Conservation (phyloP, 2,113 vertebrate species). For the Ctenomys sociabilis region DNA sequence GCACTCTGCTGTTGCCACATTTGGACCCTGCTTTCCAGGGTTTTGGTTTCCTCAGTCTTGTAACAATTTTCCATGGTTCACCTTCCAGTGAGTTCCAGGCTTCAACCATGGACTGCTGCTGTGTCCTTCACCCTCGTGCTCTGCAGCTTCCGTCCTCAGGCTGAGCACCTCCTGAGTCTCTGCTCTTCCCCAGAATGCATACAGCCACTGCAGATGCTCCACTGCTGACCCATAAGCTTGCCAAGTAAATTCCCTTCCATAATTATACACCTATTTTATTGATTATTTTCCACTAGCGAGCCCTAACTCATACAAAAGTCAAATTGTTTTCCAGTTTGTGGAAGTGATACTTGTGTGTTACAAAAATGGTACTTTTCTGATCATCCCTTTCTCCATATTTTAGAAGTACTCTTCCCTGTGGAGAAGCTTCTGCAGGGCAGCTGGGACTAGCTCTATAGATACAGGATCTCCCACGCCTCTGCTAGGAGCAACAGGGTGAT, state of each 20-base stretch:
- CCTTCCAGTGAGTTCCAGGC: not conserved
- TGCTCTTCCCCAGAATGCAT: not conserved
- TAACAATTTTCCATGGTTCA: not conserved
- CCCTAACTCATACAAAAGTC: not conserved
- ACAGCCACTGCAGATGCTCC: not conserved
- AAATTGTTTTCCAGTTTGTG: not conserved
- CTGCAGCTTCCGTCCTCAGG: too few species aligned
- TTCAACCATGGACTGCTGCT: not conserved
- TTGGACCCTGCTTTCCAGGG: not conserved
- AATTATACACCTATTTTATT: not conserved
- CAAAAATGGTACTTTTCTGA: not conserved
- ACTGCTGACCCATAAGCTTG: not conserved
- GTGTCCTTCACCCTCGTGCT: not conserved
- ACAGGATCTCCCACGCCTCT: not conserved
- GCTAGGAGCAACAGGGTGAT: not conserved
- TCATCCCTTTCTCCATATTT: not conserved
- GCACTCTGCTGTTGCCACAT: not conserved
- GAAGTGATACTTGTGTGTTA: not conserved
- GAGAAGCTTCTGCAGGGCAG: not conserved
- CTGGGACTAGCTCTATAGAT: not conserved
- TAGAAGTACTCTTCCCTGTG: not conserved
- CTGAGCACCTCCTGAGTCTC: not conserved
- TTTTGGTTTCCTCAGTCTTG: not conserved
- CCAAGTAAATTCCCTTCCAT: not conserved
- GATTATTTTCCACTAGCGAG: not conserved